phyloP scores from a whole-genome alignment of 2,888 invertebrate genomes.

The Nowickia ferox region DNA sequence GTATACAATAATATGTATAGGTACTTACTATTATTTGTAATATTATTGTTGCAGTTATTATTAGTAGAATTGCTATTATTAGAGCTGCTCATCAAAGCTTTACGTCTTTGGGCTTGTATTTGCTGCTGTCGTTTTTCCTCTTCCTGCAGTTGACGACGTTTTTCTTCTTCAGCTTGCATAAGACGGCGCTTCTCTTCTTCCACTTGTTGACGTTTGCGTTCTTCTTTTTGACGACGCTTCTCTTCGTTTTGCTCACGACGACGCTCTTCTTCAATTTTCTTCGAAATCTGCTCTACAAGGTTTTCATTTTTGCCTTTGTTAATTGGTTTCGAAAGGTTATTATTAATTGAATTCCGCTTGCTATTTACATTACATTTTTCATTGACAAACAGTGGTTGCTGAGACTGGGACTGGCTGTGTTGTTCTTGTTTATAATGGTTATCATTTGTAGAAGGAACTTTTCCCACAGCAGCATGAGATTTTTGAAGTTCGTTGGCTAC shows the following conservation, averaged over 20 bases:
- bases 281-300: slow-evolving; percentile 40
- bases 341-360: slow-evolving; percentile 49
- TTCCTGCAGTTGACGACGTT: slow-evolving; percentile 79
- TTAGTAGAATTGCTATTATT: slow-evolving; percentile 55
- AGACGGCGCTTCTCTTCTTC: slow-evolving; percentile 81
- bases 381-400: slow-evolving; percentile 17
- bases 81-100: slow-evolving; percentile 77
- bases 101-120: slow-evolving; percentile 81
- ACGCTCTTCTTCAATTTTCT: slow-evolving; percentile 77
- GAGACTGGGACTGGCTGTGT: slow-evolving; percentile 41
- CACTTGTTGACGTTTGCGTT: slow-evolving; percentile 80
- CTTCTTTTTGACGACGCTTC: slow-evolving; percentile 79
- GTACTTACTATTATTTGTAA: slow-evolving; percentile 40
- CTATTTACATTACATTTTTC: slow-evolving; percentile 39
- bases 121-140: slow-evolving; percentile 82
- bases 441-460: slow-evolving; percentile 7
- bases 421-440: slow-evolving; percentile 32
- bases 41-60: slow-evolving; percentile 1
- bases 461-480: not conserved
- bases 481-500: slow-evolving; percentile 42
- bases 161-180: slow-evolving; percentile 79
- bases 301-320: slow-evolving; percentile 67
- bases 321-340: slow-evolving; percentile 42
- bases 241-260: slow-evolving; percentile 79
- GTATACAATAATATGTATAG: not conserved